These are phyloP conservation scores for Stenolophus ochropezus DNA, from an alignment of 2,888 invertebrate species.

Conservation along the genomic window DNA sequence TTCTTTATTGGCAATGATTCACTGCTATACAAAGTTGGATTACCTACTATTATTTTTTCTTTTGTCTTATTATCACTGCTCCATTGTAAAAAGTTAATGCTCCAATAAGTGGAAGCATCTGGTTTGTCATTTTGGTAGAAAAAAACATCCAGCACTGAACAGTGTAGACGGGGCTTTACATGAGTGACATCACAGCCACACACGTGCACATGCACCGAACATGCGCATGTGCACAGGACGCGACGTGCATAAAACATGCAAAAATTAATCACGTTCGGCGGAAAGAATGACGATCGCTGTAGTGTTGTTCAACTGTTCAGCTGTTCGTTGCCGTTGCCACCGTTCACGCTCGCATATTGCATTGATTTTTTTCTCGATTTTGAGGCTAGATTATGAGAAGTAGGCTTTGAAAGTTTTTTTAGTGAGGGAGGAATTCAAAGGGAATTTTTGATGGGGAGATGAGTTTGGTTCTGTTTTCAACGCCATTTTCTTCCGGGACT, in stretches of 20 bases:
- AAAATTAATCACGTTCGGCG: constrained; percentile 58
- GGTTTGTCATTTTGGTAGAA: too few relatives aligned
- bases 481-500: neutral
- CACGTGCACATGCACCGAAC: constrained; percentile 14
- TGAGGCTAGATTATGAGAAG: constrained; percentile 42
- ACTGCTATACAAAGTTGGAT: too few relatives aligned
- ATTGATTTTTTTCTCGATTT: constrained; percentile 41
- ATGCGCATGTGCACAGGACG: constrained; percentile 18
- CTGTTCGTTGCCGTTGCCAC: neutral
- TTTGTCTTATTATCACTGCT: too few relatives aligned
- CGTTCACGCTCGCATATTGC: constrained; percentile 15
- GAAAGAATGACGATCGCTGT: constrained; percentile 55
- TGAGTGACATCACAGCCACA: neutral
- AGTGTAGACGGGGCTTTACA: neutral
- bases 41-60: too few relatives aligned
- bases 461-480: neutral
- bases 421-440: neutral
- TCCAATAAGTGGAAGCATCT: too few relatives aligned
- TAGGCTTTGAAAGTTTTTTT: constrained; percentile 33
- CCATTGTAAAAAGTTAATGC: too few relatives aligned
- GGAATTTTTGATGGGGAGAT: neutral
- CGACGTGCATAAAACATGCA: constrained; percentile 54
- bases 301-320: constrained; percentile 33
- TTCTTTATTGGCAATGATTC: too few relatives aligned
- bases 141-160: too few relatives aligned